Conservation (phyloP, 2,797 vertebrate genomes). For the Valencia hispanica region DNA sequence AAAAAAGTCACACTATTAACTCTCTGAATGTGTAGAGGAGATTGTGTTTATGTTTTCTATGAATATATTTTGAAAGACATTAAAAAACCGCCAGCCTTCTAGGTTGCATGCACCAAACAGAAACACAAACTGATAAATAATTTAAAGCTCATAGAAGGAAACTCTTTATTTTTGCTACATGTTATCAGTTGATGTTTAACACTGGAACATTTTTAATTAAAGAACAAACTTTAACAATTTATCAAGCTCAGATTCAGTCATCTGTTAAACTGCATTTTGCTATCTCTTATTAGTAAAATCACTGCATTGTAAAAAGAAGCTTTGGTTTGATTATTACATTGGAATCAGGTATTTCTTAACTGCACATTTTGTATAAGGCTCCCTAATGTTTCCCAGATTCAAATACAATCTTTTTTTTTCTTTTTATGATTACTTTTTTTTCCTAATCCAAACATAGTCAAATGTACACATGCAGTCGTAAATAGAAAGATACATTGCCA, state of each 20-base stretch:
- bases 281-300: neutral
- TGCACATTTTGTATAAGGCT: neutral
- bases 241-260: neutral
- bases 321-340: neutral
- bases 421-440: neutral
- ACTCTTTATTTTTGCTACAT: neutral
- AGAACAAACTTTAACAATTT: constrained; percentile 1
- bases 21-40: constrained; percentile 6
- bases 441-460: neutral
- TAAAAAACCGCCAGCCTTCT: neutral
- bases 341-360: neutral
- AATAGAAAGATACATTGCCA: neutral
- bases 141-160: neutral
- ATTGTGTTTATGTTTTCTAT: constrained; percentile 16
- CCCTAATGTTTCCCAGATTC: neutral
- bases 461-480: neutral
- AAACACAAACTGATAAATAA: constrained; percentile 3
- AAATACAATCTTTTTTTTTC: neutral
- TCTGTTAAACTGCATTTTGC: neutral
- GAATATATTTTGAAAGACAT: constrained; percentile 23
- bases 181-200: constrained; percentile 2
- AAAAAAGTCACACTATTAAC: constrained; percentile 29
- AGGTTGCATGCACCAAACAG: neutral
- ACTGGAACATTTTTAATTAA: constrained; percentile 4
- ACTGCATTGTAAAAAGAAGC: neutral